A percentile compares a stretch with the other conserved stretches of the same genome.
Evolutionary conservation across 2,888 invertebrate species (phyloP).

Genomic region (Piscicola geometra): DNA sequence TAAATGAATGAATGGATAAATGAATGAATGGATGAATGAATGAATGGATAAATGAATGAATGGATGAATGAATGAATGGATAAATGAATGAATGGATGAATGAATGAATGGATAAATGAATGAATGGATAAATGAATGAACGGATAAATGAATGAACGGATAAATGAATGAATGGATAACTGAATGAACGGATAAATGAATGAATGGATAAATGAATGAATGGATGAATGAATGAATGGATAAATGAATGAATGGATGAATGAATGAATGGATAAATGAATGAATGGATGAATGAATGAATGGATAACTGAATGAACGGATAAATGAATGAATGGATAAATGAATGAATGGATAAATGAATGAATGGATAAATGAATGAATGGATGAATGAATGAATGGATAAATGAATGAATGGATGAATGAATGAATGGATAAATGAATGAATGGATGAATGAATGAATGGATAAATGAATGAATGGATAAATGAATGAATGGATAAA

Average conservation of each 20-base stretch:
- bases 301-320: too few relatives aligned
- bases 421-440: not conserved
- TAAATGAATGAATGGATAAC: too few relatives aligned
- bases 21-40: conserved; percentile 47
- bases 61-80: too few relatives aligned
- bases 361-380: conserved; percentile 40
- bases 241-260: conserved; percentile 58
- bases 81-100: too few relatives aligned
- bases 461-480: too few relatives aligned
- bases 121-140: conserved; percentile 50
- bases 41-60: conserved; percentile 40
- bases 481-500: too few relatives aligned
- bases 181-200: too few relatives aligned
- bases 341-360: conserved; percentile 47
- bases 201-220: too few relatives aligned
- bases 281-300: too few relatives aligned
- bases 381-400: too few relatives aligned
- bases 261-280: conserved; percentile 46
- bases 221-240: not conserved
- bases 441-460: conserved; percentile 49
- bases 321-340: not conserved
- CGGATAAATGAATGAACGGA: conserved; percentile 58
- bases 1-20: not conserved
- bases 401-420: too few relatives aligned
- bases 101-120: not conserved